Evolutionary conservation across 2,888 invertebrate species (phyloP).

Genomic region (Itoplectis maculator): DNA sequence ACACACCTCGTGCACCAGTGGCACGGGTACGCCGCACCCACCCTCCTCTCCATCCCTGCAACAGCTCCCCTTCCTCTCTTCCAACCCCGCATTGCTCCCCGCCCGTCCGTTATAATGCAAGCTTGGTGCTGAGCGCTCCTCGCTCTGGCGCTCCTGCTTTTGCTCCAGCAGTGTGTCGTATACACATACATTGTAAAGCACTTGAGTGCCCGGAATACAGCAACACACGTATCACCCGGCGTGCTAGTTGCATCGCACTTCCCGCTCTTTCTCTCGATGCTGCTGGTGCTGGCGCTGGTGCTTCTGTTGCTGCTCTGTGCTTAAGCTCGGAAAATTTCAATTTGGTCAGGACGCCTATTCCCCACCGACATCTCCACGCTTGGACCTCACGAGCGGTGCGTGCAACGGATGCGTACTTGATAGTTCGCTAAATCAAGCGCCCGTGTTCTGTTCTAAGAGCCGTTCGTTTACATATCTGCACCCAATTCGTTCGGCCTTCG

Average conservation of each 20-base stretch:
- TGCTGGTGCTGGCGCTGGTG: not conserved
- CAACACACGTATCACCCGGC: slow-evolving; percentile 22
- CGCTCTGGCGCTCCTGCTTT: slow-evolving; percentile 25
- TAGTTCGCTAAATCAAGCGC: not conserved
- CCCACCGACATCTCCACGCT: not conserved
- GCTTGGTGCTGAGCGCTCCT: slow-evolving; percentile 48
- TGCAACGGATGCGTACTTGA: slow-evolving; percentile 5
- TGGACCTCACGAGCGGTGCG: not conserved
- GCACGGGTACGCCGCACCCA: not conserved
- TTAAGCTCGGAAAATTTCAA: slow-evolving; percentile 20
- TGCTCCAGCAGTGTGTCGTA: slow-evolving; percentile 17
- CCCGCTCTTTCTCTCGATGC: too few relatives aligned
- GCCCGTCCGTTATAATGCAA: slow-evolving; percentile 65
- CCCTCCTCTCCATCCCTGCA: not conserved
- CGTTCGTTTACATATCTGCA: not conserved
- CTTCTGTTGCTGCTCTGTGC: not conserved
- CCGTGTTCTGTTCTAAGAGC: not conserved
- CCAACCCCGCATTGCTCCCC: too few relatives aligned
- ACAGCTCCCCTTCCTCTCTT: too few relatives aligned
- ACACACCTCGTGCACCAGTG: slow-evolving; percentile 63
- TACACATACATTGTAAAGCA: slow-evolving; percentile 18
- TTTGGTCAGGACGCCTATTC: not conserved
- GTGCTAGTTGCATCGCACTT: slow-evolving; percentile 20
- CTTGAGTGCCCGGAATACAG: slow-evolving; percentile 31
- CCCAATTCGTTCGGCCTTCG: not conserved